Percentiles rank a stretch among this genome's conserved stretches.
Conservation (phyloP, 2,888 invertebrate genomes). For the Nephrotoma flavescens region DNA sequence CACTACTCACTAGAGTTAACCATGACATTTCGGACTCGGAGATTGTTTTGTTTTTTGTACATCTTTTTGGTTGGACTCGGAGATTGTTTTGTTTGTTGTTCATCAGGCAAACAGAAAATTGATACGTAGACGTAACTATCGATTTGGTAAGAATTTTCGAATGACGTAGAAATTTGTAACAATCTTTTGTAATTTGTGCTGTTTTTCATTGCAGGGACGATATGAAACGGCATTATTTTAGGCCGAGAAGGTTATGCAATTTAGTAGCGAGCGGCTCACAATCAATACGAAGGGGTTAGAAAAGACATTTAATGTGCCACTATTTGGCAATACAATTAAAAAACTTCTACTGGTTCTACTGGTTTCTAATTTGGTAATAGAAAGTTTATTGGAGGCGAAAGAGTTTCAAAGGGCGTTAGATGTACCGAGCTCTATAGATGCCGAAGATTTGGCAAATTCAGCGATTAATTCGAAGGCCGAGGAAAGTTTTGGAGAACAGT, state of each 20-base stretch:
- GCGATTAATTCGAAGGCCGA: slow-evolving; percentile 22
- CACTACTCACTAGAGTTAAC: too few relatives aligned
- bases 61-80: too few relatives aligned
- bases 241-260: slow-evolving; percentile 85
- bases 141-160: slow-evolving; percentile 37
- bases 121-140: slow-evolving; percentile 51
- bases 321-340: too few relatives aligned
- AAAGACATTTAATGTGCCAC: slow-evolving; percentile 65
- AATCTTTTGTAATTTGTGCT: slow-evolving; percentile 6
- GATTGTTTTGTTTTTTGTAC: too few relatives aligned
- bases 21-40: too few relatives aligned
- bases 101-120: slow-evolving; percentile 51
- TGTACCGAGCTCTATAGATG: slow-evolving; percentile 58
- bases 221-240: slow-evolving; percentile 69
- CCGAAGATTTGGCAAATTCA: slow-evolving; percentile 38
- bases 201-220: slow-evolving; percentile 19
- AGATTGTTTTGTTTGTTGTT: too few relatives aligned
- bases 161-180: background rate
- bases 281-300: slow-evolving; percentile 63
- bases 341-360: too few relatives aligned
- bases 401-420: slow-evolving; percentile 71
- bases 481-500: background rate
- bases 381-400: slow-evolving; percentile 69
- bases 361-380: slow-evolving; percentile 70
- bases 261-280: slow-evolving; percentile 65